These are phyloP conservation scores for Acanthoscelides obtectus DNA, from an alignment of 2,888 invertebrate genomes.

Conservation along the genomic window DNA sequence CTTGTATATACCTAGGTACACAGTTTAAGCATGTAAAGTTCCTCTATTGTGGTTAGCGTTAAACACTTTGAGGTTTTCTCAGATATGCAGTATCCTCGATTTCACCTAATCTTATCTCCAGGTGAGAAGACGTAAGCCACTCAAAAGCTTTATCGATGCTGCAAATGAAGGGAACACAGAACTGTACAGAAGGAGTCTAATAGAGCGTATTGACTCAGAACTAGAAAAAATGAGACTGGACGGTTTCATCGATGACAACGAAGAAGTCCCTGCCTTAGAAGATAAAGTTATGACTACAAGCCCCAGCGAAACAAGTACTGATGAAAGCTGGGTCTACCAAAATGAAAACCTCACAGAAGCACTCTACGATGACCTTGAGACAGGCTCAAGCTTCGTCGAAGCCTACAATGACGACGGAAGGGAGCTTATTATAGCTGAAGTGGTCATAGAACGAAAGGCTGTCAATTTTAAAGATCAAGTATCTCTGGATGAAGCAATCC, in stretches of 20 bases:
- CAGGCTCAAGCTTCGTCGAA: slow-evolving; percentile 30
- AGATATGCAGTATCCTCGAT: too few relatives aligned
- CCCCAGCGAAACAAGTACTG: not conserved
- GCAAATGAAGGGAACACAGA: slow-evolving; percentile 24
- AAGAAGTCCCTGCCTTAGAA: slow-evolving; percentile 7
- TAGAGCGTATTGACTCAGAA: slow-evolving; percentile 24
- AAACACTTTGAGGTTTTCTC: too few relatives aligned
- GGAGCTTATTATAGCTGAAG: slow-evolving; percentile 32
- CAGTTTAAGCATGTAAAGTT: too few relatives aligned
- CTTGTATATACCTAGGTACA: too few relatives aligned
- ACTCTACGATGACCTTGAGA: slow-evolving; percentile 23
- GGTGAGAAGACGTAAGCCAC: slow-evolving; percentile 5
- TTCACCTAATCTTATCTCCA: not conserved
- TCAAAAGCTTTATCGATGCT: slow-evolving; percentile 25
- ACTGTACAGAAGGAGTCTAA: slow-evolving; percentile 21
- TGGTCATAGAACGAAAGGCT: slow-evolving; percentile 1
- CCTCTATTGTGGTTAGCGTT: too few relatives aligned
- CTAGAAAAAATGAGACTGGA: slow-evolving; percentile 27
- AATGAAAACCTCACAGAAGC: slow-evolving; percentile 21
- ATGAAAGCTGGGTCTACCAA: not conserved
- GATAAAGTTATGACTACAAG: not conserved
- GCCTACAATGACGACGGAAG: slow-evolving; percentile 35
- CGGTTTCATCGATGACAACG: slow-evolving; percentile 22
- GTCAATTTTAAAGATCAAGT: not conserved
- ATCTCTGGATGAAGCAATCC: not conserved